Conservation (phyloP, 92 coral and sea anemone species). For the Epizoanthus fatuus region DNA sequence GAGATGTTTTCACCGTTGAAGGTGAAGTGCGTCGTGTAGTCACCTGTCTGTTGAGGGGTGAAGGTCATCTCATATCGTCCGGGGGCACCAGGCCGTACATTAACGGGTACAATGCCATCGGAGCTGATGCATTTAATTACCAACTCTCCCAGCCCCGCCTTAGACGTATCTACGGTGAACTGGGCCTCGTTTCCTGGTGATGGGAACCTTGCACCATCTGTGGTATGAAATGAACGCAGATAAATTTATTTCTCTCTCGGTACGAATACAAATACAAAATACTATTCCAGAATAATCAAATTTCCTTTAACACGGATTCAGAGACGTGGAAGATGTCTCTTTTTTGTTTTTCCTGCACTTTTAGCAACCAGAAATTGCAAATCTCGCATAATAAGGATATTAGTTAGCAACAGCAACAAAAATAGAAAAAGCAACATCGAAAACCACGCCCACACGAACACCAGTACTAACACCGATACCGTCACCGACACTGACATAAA, state of each 20-base stretch:
- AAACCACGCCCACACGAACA: too few relatives aligned
- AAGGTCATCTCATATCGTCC: slow-evolving; percentile 82
- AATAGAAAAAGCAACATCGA: too few relatives aligned
- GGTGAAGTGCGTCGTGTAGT: slow-evolving; percentile 80
- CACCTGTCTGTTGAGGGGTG: slow-evolving; percentile 88
- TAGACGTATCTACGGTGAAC: slow-evolving; percentile 94
- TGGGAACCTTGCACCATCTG: slow-evolving; percentile 76
- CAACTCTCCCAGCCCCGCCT: slow-evolving; percentile 95
- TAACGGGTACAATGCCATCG: slow-evolving; percentile 85
- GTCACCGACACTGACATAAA: neutral
- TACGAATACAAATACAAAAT: neutral
- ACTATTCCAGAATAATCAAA: too few relatives aligned
- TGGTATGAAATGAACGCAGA: neutral
- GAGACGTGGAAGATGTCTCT: neutral
- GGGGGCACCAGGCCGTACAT: slow-evolving; percentile 78
- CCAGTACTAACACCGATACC: too few relatives aligned
- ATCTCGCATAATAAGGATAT: too few relatives aligned
- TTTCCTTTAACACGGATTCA: neutral
- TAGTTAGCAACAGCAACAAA: too few relatives aligned
- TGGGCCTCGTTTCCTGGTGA: slow-evolving; percentile 83
- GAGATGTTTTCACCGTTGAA: slow-evolving; percentile 94
- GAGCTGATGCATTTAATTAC: slow-evolving; percentile 94
- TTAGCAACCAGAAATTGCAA: too few relatives aligned
- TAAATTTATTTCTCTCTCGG: neutral
- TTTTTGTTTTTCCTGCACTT: neutral